These are phyloP conservation scores for Metopolophium dirhodum DNA, from an alignment of 1,140 invertebrate species.

Conservation along the genomic window DNA sequence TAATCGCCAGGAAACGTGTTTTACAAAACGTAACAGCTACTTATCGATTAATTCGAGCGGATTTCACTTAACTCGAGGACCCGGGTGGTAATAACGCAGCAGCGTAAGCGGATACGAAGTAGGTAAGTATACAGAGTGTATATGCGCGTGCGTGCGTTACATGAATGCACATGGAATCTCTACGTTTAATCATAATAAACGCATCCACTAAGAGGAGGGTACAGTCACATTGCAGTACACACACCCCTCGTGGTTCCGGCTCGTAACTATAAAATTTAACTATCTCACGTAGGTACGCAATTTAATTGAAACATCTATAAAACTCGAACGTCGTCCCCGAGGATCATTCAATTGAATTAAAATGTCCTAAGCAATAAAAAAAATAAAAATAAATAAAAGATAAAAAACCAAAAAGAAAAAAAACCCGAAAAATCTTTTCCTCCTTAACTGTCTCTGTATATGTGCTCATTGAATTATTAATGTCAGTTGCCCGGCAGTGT, in stretches of 20 bases:
- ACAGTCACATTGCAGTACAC: neutral
- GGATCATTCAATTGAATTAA: conserved; percentile 40
- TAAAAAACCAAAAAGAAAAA: conserved; percentile 26
- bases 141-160: neutral
- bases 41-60: conserved; percentile 28
- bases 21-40: conserved; percentile 17
- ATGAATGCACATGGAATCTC: neutral
- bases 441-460: neutral
- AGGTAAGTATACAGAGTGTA: neutral
- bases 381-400: conserved; percentile 17
- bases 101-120: neutral
- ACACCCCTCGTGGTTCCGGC: neutral
- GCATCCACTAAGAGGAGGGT: neutral
- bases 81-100: neutral
- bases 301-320: conserved; percentile 49
- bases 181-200: conserved; percentile 39
- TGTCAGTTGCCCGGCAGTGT: neutral
- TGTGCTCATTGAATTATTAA: conserved; percentile 51
- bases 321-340: neutral
- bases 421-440: conserved; percentile 34
- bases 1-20: neutral
- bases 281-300: neutral
- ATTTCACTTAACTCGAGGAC: neutral
- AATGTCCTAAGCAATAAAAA: conserved; percentile 37
- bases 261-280: conserved; percentile 24